Evolutionary conservation across 2,113 vertebrate genomes (phyloP), one percentile per base, ranked within the genome.

Genomic region (Gymnocephalus cernua): DNA sequence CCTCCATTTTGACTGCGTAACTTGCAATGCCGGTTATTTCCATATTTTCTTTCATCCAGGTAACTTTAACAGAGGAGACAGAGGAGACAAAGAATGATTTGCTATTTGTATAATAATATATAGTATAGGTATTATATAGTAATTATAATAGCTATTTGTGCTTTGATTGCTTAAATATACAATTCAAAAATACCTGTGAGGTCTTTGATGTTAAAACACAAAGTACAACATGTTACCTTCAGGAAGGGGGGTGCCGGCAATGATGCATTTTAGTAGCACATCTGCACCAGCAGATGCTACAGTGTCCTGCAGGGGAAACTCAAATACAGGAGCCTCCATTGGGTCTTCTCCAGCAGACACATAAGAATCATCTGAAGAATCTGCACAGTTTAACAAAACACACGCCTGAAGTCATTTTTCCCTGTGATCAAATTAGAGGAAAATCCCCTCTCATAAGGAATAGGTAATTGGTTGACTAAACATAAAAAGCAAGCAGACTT

Each of bases 361-460:
- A 0, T 99, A 99, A 23, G 98, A 99, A 87, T 99, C 98, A 0
- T 99, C 98, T 0, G 98, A 99, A 38, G 98, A 99, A 92, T 99
- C 98, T 99, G 94, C 56, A 82, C 67, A 92, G 74, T 83, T 75
- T 54, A 9, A 83, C 56, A 86, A 61, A 63, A 69, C 3, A 75
- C 13, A 79, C 84, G 38, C 8, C 2, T 69, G 1, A 53, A 62
- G 50, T 63, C 0, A 51, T 77, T 72, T 80, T 72, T 19, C 8
- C 9, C 3, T 0, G 4, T 71, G 41, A 25, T 47, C 21, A 35
- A 48, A 70, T 48, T 13, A 29, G 0, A 59, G 23, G 29, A 73
- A 41, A 71, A 25, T 1, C 4, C 54, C 41, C n/a, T 61, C 4
- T 18, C 8, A 21, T 27, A 45, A 38, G 32, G 19, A 66, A 35